Conservation (phyloP, 2,113 vertebrate genomes). For the Cebidichthys violaceus region DNA sequence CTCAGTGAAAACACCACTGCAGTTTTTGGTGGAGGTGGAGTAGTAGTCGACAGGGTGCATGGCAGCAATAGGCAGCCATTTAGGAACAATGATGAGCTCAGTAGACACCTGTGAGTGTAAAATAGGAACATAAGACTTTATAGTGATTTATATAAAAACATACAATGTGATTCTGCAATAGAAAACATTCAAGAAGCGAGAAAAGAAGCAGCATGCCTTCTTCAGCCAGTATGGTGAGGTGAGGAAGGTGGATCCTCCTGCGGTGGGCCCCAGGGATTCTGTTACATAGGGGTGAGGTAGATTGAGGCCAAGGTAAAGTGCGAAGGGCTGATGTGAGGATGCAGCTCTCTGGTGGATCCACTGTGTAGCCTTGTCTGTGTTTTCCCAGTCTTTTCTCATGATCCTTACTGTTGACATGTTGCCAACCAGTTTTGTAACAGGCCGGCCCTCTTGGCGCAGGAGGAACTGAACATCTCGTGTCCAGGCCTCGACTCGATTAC, state of each 20-base stretch:
- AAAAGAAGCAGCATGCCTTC: slow-evolving; percentile 81
- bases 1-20: slow-evolving; percentile 90
- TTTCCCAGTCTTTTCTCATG: slow-evolving; percentile 90
- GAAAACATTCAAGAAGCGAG: not conserved
- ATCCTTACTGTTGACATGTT: slow-evolving; percentile 85
- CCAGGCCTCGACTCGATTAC: slow-evolving; percentile 98
- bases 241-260: slow-evolving; percentile 93
- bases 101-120: slow-evolving; percentile 84
- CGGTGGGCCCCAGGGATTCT: slow-evolving; percentile 88
- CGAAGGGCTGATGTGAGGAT: slow-evolving; percentile 86
- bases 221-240: slow-evolving; percentile 94
- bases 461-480: slow-evolving; percentile 92
- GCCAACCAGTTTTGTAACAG: slow-evolving; percentile 86
- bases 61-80: slow-evolving; percentile 88
- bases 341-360: slow-evolving; percentile 89
- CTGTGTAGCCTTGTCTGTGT: slow-evolving; percentile 83
- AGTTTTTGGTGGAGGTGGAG: slow-evolving; percentile 96
- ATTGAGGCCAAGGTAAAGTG: slow-evolving; percentile 95
- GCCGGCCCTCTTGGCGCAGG: slow-evolving; percentile 93
- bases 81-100: slow-evolving; percentile 88
- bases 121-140: slow-evolving; percentile 1
- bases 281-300: slow-evolving; percentile 95
- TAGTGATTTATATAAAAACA: not conserved
- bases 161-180: not conserved
- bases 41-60: slow-evolving; percentile 96